Evolutionary conservation across 2,888 invertebrate species (phyloP).

Genomic region (Proisotoma minuta): DNA sequence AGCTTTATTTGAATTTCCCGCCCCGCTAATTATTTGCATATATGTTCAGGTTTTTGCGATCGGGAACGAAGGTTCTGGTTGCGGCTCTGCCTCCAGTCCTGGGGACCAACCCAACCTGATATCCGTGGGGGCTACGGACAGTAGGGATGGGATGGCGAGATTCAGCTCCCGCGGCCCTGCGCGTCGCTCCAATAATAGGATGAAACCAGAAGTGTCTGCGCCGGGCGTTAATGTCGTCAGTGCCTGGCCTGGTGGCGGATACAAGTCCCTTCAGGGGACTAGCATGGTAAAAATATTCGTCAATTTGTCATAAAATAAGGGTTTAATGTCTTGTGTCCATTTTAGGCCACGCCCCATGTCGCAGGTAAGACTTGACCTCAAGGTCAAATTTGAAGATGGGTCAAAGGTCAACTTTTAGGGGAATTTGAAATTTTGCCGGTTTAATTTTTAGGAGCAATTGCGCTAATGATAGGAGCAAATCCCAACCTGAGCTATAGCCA

Average conservation of each 20-base stretch:
- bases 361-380: not conserved
- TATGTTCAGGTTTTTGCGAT: too few relatives aligned
- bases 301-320: too few relatives aligned
- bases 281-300: too few relatives aligned
- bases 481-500: not conserved
- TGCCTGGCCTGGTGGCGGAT: not conserved
- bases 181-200: not conserved
- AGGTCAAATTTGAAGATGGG: too few relatives aligned
- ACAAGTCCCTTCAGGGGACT: not conserved
- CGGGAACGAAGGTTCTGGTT: not conserved
- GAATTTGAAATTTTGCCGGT: not conserved
- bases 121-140: not conserved
- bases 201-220: constrained; percentile 3
- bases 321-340: too few relatives aligned
- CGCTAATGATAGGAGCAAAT: not conserved
- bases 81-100: not conserved
- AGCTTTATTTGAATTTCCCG: not conserved
- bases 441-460: not conserved
- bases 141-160: not conserved
- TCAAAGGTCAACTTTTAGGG: too few relatives aligned
- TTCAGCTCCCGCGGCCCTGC: not conserved
- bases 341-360: not conserved
- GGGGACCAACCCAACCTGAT: not conserved
- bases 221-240: not conserved
- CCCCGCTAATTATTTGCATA: too few relatives aligned